Base-by-base conservation (phyloP, 2,113 vertebrate species). In the Agelaius phoeniceus region DNA sequence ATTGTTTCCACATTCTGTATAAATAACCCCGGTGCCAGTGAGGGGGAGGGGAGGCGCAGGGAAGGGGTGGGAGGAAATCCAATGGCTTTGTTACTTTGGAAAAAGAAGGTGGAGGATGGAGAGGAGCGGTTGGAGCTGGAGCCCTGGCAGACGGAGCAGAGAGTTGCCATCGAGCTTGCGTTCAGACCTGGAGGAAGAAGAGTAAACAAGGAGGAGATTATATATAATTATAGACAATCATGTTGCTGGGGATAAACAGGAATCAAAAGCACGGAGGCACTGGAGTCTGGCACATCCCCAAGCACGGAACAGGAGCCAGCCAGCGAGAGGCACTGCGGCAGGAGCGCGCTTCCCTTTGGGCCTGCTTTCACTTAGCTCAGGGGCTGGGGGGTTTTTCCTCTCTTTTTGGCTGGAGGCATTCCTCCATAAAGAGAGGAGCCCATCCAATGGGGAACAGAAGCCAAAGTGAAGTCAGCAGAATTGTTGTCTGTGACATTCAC, bases 181-280 rank as follows among this genome's bases (percentile, higher is more conserved):
- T 87, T 97, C 97, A 95, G 93, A 97, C 97, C 96, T 97, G 76
- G 63, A 97, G 93, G 91, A 96, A 97, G 96, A 94, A 94, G 97
- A 96, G 96, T 97, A 98, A 98, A 98, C 97, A 97, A 97, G 96
- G 63, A 94, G 95, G 87, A 97, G 97, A 98, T 98, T 98, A 98
- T 95, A 94, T 93, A 81, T 98, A 98, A 98, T 98, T 98, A 98
- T n/a, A 98, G 97, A 95, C 97, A 97, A 97, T 97, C 97, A 94
- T 51, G 93, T 96, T 96, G 96, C 95, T 10, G 68, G 90, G 97
- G 94, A 96, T 98, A 98, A 98, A 98, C 97, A 98, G 93, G 96
- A 97, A 97, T 98, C 96, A 97, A 94, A 97, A 97, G 96, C 95
- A 83, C 46, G 72, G 97, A 98, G 98, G 97, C 97, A 94, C 95